These are phyloP conservation scores for Geococcyx californianus DNA, from an alignment of 2,113 vertebrate species.

Conservation along the genomic window DNA sequence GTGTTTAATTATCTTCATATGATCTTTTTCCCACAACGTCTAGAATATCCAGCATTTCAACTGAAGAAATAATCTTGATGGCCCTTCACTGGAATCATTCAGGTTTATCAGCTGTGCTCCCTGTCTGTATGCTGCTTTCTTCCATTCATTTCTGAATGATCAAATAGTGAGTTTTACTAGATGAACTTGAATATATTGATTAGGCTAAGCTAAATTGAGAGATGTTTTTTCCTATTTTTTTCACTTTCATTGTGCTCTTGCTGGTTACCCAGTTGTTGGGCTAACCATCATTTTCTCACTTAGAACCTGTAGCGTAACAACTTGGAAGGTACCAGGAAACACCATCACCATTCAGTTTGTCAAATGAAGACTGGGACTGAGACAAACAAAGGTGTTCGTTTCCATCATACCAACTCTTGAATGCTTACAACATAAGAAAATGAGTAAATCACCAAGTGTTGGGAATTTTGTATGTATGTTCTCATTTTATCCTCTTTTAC, in stretches of 20 bases:
- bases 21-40: background rate
- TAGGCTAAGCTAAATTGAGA: background rate
- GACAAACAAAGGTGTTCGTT: background rate
- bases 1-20: background rate
- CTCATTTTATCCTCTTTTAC: background rate
- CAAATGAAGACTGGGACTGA: background rate
- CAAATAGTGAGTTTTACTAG: background rate
- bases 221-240: background rate
- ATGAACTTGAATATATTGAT: background rate
- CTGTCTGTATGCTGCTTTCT: background rate
- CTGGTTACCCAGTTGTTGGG: background rate
- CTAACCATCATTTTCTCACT: background rate
- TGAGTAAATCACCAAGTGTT: background rate
- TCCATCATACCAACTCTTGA: background rate
- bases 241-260: background rate
- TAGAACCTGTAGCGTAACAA: fast-evolving
- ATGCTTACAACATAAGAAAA: background rate
- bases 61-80: background rate
- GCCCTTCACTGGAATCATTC: background rate
- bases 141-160: background rate
- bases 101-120: background rate
- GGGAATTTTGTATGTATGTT: background rate
- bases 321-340: background rate
- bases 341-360: background rate
- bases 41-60: background rate